Evolutionary conservation across 2,888 invertebrate genomes (phyloP).

Genomic region (Sympetrum striolatum): DNA sequence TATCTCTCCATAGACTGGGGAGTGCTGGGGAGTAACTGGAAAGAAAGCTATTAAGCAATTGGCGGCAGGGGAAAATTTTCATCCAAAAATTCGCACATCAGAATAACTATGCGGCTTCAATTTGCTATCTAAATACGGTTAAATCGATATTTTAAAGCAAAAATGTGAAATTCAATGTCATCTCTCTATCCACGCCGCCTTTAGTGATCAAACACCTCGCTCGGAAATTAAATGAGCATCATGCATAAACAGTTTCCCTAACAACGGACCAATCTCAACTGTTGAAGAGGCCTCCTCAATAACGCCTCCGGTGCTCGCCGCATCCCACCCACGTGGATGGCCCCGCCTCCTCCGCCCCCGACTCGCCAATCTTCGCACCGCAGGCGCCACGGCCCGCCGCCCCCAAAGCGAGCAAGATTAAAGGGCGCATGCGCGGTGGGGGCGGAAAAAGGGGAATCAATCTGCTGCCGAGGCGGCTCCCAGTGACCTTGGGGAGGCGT

Average conservation of each 20-base stretch:
- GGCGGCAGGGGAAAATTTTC: neutral
- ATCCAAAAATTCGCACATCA: neutral
- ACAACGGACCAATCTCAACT: neutral
- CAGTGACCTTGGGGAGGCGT: conserved; percentile 6
- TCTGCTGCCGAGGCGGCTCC: neutral
- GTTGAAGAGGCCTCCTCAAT: neutral
- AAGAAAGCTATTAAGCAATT: too few species aligned
- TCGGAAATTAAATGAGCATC: neutral
- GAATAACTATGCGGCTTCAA: too few species aligned
- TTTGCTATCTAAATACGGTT: neutral
- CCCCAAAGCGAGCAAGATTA: conserved; percentile 21
- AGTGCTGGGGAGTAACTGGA: too few species aligned
- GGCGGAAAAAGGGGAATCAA: conserved; percentile 16
- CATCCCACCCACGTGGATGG: conserved; percentile 36
- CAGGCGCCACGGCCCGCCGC: neutral
- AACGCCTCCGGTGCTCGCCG: neutral
- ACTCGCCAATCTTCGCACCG: conserved; percentile 32
- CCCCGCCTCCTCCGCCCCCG: neutral
- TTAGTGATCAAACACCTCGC: neutral
- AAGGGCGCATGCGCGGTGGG: conserved; percentile 3
- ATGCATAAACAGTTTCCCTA: neutral
- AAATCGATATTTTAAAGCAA: neutral
- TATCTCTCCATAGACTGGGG: too few species aligned
- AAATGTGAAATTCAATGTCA: neutral
- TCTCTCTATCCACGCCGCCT: neutral